Conservation (phyloP, 1,140 invertebrate genomes). For the Berghia stephanieae region DNA sequence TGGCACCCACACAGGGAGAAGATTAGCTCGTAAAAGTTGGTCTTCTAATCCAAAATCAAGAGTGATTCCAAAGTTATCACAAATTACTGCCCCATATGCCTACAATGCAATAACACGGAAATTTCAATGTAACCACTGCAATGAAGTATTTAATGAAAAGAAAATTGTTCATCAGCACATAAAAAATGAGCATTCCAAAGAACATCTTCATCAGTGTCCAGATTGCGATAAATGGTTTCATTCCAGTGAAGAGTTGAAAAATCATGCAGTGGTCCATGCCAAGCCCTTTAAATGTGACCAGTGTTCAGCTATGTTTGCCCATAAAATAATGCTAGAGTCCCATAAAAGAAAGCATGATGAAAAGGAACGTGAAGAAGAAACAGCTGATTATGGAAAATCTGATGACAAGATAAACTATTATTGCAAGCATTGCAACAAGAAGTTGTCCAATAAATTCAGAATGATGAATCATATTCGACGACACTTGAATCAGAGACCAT, state of each 20-base stretch:
- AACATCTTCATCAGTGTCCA: background rate
- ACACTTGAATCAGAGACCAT: slow-evolving; percentile 5
- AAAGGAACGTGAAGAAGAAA: slow-evolving; percentile 19
- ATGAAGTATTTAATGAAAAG: background rate
- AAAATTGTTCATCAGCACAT: slow-evolving; percentile 16
- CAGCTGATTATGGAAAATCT: slow-evolving; percentile 8
- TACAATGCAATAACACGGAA: background rate
- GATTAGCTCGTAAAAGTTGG: background rate
- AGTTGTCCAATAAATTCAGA: slow-evolving; percentile 17
- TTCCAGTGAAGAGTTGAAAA: background rate
- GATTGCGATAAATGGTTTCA: slow-evolving; percentile 23
- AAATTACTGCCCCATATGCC: background rate
- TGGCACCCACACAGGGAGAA: slow-evolving; percentile 16
- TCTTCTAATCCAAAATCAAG: background rate
- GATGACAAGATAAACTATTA: slow-evolving; percentile 21
- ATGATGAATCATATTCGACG: slow-evolving; percentile 25
- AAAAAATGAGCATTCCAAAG: slow-evolving; percentile 18
- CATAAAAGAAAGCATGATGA: slow-evolving; percentile 22
- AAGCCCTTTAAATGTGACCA: slow-evolving; percentile 28
- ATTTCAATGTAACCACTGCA: slow-evolving; percentile 18
- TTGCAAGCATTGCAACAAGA: slow-evolving; percentile 31
- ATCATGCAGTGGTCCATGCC: slow-evolving; percentile 16
- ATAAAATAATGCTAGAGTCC: slow-evolving; percentile 19
- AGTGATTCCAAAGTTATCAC: background rate
- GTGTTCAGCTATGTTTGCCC: slow-evolving; percentile 14